phyloP scores from a whole-genome alignment of 2,888 invertebrate genomes.

The Subacronicta megacephala region DNA sequence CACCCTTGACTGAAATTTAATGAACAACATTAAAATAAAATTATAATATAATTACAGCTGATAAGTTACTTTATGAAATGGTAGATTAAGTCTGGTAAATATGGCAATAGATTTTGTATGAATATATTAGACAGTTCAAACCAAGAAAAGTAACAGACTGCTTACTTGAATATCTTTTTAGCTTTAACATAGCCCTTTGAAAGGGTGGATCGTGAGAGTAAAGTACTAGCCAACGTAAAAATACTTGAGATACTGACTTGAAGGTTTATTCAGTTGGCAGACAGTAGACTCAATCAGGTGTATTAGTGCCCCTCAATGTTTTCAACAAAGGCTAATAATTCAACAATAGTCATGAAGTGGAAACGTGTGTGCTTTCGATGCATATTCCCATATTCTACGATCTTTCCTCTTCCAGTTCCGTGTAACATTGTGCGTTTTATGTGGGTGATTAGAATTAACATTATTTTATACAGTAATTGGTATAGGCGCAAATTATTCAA shows the following conservation, averaged over 20 bases:
- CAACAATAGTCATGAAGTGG: conserved; percentile 2
- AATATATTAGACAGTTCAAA: no score
- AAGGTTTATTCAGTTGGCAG: conserved; percentile 1
- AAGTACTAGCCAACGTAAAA: not conserved
- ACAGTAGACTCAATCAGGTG: conserved; percentile 14
- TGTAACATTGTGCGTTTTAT: not conserved
- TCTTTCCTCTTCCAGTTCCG: conserved; percentile 15
- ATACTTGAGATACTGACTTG: not conserved
- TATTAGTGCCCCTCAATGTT: conserved; percentile 1
- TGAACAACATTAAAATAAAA: no score
- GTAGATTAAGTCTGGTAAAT: no score
- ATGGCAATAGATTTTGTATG: no score
- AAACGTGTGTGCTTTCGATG: conserved; percentile 14
- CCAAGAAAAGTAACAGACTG: no score
- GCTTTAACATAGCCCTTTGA: conserved; percentile 16
- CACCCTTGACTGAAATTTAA: no score
- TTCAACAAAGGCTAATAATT: conserved; percentile 16
- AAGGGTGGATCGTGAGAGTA: not conserved
- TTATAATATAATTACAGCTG: no score
- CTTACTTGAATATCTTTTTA: no score
- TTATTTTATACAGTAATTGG: not conserved
- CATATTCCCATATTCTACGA: not conserved
- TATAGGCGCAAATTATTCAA: not conserved
- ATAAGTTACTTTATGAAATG: no score
- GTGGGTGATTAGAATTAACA: conserved; percentile 1